Conservation (phyloP, 2,797 vertebrate species). For the Heliangelus exortis region DNA sequence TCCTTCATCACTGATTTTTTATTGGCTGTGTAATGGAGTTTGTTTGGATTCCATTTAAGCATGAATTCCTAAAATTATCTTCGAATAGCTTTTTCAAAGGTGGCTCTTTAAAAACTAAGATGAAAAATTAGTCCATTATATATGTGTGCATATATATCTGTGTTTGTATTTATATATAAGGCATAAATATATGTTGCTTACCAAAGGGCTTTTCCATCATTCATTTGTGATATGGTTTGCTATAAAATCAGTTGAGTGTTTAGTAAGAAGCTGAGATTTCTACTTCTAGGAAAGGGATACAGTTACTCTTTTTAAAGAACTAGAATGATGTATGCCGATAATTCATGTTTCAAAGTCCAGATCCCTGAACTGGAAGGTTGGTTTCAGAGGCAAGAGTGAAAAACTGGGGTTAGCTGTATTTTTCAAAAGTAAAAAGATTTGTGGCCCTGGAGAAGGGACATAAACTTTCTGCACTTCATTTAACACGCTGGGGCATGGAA, state of each 20-base stretch:
- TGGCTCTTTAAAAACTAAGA: neutral
- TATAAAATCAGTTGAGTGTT: neutral
- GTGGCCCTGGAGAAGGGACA: neutral
- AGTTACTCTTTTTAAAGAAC: neutral
- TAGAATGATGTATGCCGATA: neutral
- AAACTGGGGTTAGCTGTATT: neutral
- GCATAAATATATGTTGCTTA: neutral
- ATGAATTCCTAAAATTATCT: neutral
- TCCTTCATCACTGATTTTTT: neutral
- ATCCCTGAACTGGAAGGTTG: neutral
- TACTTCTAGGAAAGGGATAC: neutral
- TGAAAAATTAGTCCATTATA: neutral
- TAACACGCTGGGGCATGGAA: neutral
- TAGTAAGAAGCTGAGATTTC: neutral
- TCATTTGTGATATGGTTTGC: neutral
- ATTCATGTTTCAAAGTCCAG: neutral
- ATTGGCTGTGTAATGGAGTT: neutral
- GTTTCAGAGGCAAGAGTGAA: neutral
- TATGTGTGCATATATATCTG: neutral
- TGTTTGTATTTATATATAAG: neutral
- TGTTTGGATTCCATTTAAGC: neutral
- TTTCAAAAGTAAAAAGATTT: neutral
- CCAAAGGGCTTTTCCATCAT: neutral
- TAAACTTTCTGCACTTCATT: neutral
- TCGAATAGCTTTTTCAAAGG: neutral